Evolutionary conservation across 2,888 invertebrate species (phyloP), one percentile per base, ranked within the genome.

Genomic region (Andrena flavipes): DNA sequence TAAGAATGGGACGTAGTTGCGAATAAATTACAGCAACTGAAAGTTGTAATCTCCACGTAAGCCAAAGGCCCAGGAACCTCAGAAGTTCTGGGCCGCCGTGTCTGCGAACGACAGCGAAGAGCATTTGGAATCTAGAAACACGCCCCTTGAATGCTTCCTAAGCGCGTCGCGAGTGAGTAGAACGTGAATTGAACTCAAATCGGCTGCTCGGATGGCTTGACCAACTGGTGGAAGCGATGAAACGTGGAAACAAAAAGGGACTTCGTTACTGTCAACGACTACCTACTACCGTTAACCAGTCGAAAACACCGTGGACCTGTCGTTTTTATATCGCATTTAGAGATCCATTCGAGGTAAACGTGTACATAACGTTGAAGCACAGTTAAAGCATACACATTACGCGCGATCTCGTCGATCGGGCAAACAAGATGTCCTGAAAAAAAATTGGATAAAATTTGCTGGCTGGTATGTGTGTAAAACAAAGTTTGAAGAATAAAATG

Each of bases 121-220:
- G 74, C 29, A 67, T 23, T 67, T 54, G 73, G 56, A 65, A 77
- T 82, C 30, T 80, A 78, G 75, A 81, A 78, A 78, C 74, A 79
- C 76, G 83, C 65, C 68, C 70, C 65, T 81, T 80, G 86, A 85
- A 79, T 65, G 71, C 56, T 23, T 23, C 23, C 23, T 56, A 42
- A 77, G 69, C 60, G 51, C 48, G 60, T 74, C 60, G 67, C 67
- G 72, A 81, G 60, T 68, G 70, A 33, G 68, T 73, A 35, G 79
- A 70, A 85, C 88, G 89, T 85, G 87, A 81, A 88, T 70, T 78
- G 84, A 87, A 84, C 30, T 73, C 29, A 75, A 88, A 85, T 87
- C 62, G 73, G 7, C n/a, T 65, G 73, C 48, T 76, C 83, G 65
- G 49, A 23, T 20, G 23, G 81, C 69, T 74, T 79, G 65, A 80